A percentile compares a stretch with the other conserved stretches of the same genome.
phyloP scores from a whole-genome alignment of 2,113 vertebrate genomes.

The Micromys minutus region DNA sequence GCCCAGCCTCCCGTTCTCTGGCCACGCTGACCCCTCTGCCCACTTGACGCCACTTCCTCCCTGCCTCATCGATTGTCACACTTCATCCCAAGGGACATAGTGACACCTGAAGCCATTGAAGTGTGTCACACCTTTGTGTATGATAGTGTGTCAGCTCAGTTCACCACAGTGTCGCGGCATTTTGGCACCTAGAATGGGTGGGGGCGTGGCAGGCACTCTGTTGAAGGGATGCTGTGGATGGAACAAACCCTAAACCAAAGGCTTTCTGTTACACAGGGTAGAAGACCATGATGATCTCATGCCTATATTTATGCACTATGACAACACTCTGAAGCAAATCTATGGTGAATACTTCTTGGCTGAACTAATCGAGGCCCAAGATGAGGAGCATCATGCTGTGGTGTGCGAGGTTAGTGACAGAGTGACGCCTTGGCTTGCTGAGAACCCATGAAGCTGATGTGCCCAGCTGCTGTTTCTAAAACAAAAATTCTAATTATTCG shows the following conservation, averaged over 20 bases:
- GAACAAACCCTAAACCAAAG: not conserved
- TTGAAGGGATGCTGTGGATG: not conserved
- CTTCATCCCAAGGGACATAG: not conserved
- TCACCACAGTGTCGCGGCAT: not conserved
- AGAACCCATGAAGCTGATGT: not conserved
- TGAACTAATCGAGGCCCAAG: constrained; percentile 88
- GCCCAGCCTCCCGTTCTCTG: not conserved
- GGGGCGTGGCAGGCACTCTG: not conserved
- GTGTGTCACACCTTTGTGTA: not conserved
- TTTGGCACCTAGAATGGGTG: not conserved
- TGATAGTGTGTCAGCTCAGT: not conserved
- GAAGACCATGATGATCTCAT: constrained; percentile 93
- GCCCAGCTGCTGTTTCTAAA: not conserved
- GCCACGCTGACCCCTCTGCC: not conserved
- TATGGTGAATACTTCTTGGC: constrained; percentile 86
- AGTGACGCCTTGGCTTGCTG: not conserved
- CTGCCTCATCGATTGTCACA: not conserved
- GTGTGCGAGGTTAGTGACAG: constrained; percentile 91
- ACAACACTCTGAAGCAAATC: constrained; percentile 75
- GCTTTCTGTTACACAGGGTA: constrained; percentile 85
- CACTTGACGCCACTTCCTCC: not conserved
- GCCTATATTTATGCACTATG: constrained; percentile 84
- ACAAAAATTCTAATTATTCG: too few species aligned
- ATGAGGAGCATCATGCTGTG: constrained; percentile 84
- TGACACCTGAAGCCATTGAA: not conserved